Percentiles rank a stretch among this genome's conserved stretches.
These are phyloP conservation scores for Caenorhabditis drosophilae DNA, from an alignment of 2,888 invertebrate species.

Conservation along the genomic window DNA sequence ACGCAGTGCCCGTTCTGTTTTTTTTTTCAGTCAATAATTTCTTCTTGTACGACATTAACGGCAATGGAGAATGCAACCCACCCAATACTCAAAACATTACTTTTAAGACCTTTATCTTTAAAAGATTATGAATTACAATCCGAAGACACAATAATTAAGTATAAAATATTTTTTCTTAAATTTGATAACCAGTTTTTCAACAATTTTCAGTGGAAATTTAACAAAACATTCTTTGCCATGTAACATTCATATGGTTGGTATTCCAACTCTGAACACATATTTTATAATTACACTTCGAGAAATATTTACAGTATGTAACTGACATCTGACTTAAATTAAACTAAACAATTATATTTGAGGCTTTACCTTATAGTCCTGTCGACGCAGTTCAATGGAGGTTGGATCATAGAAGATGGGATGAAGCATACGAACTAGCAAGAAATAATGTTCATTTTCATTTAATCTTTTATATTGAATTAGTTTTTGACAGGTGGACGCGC, in stretches of 20 bases:
- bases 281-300: slow-evolving; percentile 57
- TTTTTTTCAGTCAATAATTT: slow-evolving; percentile 36
- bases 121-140: slow-evolving; percentile 42
- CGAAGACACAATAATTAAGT: slow-evolving; percentile 38
- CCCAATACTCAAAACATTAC: slow-evolving; percentile 38
- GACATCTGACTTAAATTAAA: too few species aligned
- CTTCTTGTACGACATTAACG: slow-evolving; percentile 23
- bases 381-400: slow-evolving; percentile 64
- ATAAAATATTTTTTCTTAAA: slow-evolving; percentile 5
- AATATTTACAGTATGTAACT: too few species aligned
- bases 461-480: not conserved
- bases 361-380: slow-evolving; percentile 60
- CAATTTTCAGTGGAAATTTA: slow-evolving; percentile 25
- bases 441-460: slow-evolving; percentile 24
- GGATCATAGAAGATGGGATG: slow-evolving; percentile 57
- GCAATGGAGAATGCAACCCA: slow-evolving; percentile 22
- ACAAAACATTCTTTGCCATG: slow-evolving; percentile 29
- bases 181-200: too few species aligned
- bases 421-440: slow-evolving; percentile 57
- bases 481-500: slow-evolving; percentile 22
- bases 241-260: slow-evolving; percentile 41
- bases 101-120: slow-evolving; percentile 36
- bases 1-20: too few species aligned
- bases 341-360: too few species aligned
- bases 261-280: slow-evolving; percentile 55